Base-by-base conservation (phyloP, 2,797 vertebrate species). In the Ispidina picta region DNA sequence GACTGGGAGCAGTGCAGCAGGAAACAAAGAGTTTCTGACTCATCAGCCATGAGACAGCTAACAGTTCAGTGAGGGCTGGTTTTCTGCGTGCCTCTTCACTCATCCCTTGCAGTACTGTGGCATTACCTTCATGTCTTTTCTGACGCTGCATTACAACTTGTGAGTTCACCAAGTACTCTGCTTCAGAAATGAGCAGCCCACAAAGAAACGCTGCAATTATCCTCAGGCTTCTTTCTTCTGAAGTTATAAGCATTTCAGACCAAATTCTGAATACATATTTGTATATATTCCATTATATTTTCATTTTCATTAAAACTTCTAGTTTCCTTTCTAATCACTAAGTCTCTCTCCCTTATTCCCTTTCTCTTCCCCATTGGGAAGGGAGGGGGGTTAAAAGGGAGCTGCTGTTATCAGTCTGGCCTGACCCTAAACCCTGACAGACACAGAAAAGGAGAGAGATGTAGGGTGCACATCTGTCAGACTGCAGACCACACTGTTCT, bases 1-100 rank as follows among this genome's bases (percentile, higher is more conserved):
- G 93, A 91, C 91, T 49, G 55, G 83, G 93, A 91, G 55, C 31
- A 71, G 43, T 63, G 41, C 15, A 72, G 88, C 69, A 94, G 55
- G 69, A 91, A 91, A 93, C 89, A 94, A 94, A 89, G 79, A 35
- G 46, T 78, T 93, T 92, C 86, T 96, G 96, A 96, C 80, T 96
- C 94, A 96, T 62, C 58, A 65, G n/a, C 76, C 72, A 72, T 91
- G 91, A 96, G 87, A 89, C 90, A 94, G 52, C 82, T 66, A 92
- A 92, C 86, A 94, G 82, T 92, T 90, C 0, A 5, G 77, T 59
- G 71, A 83, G 54, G 68, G 93, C 92, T 93, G 80, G 60, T 93
- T 90, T 94, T 89, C 90, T 89, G 78, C 75, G 35, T 88, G 90
- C 89, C 88, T 94, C 77, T 68, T 90, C 87, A 83, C 69, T 60